Evolutionary conservation across 1,140 invertebrate species (phyloP).

Genomic region (Hylyphantes graminicola): DNA sequence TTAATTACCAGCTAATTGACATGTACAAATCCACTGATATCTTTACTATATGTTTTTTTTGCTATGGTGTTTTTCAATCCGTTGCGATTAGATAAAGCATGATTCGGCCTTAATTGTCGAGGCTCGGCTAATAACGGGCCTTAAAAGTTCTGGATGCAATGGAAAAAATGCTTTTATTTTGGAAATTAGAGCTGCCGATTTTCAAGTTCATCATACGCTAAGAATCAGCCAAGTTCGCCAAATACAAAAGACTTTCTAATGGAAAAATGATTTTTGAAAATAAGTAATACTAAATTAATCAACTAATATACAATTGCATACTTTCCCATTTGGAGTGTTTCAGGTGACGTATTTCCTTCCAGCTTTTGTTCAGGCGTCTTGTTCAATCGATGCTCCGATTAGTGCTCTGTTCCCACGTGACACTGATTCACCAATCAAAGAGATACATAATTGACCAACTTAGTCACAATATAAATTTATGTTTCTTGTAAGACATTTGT

Average conservation of each 20-base stretch:
- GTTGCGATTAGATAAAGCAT: conserved; percentile 13
- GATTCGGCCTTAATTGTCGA: conserved; percentile 11
- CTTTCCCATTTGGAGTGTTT: background rate
- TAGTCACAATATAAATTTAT: too few species aligned
- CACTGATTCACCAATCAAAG: too few species aligned
- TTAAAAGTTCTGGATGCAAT: conserved; percentile 20
- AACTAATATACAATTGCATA: background rate
- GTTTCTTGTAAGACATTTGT: too few species aligned
- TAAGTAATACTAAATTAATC: background rate
- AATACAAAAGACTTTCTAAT: background rate
- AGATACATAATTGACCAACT: too few species aligned
- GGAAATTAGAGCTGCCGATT: background rate
- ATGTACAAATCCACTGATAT: conserved; percentile 33
- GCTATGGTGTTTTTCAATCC: background rate
- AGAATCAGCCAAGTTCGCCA: background rate
- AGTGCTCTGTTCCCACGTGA: too few species aligned
- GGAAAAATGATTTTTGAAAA: background rate
- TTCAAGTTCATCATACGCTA: background rate
- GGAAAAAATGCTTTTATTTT: background rate
- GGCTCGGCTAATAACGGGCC: conserved; percentile 25
- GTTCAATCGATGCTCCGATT: too few species aligned
- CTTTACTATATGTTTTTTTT: background rate
- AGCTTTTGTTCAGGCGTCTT: too few species aligned
- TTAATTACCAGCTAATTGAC: conserved; percentile 41
- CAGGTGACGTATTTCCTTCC: background rate